Evolutionary conservation across 2,888 invertebrate species (phyloP).

Genomic region (Terebella lapidaria): DNA sequence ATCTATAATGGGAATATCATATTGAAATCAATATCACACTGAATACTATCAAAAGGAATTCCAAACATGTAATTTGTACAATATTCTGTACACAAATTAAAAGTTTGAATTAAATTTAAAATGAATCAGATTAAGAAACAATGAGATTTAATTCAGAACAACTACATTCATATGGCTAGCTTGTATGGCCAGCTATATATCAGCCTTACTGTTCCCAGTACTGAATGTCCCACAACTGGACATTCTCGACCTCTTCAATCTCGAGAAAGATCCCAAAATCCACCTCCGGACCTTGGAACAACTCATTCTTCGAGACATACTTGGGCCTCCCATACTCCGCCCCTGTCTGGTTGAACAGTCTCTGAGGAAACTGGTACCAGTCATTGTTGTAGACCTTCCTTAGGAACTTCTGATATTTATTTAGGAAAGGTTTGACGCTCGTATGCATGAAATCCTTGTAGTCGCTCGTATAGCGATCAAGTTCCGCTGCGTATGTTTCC

Average conservation of each 20-base stretch:
- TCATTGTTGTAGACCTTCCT: slow-evolving; percentile 33
- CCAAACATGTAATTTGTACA: too few species aligned
- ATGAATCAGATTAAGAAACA: too few species aligned
- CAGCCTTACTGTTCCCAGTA: slow-evolving; percentile 27
- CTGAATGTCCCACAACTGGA: slow-evolving; percentile 20
- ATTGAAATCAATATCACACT: too few species aligned
- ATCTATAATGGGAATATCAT: too few species aligned
- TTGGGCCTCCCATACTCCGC: neutral
- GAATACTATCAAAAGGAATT: too few species aligned
- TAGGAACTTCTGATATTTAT: slow-evolving; percentile 32
- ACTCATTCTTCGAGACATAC: neutral
- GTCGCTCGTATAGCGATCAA: slow-evolving; percentile 10
- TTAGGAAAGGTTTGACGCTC: slow-evolving; percentile 11
- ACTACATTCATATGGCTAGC: too few species aligned
- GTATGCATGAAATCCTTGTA: slow-evolving; percentile 11
- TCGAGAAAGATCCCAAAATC: slow-evolving; percentile 26
- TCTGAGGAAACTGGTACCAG: slow-evolving; percentile 41
- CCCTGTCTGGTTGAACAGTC: slow-evolving; percentile 20
- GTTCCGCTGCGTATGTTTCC: slow-evolving; percentile 6
- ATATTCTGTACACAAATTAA: too few species aligned
- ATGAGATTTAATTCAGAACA: too few species aligned
- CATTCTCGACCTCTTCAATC: slow-evolving; percentile 25
- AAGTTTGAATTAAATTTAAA: too few species aligned
- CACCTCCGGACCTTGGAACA: slow-evolving; percentile 18
- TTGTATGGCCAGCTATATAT: too few species aligned